phyloP scores from a whole-genome alignment of 2,797 vertebrate species.

The Hypotaenidia philippensis region DNA sequence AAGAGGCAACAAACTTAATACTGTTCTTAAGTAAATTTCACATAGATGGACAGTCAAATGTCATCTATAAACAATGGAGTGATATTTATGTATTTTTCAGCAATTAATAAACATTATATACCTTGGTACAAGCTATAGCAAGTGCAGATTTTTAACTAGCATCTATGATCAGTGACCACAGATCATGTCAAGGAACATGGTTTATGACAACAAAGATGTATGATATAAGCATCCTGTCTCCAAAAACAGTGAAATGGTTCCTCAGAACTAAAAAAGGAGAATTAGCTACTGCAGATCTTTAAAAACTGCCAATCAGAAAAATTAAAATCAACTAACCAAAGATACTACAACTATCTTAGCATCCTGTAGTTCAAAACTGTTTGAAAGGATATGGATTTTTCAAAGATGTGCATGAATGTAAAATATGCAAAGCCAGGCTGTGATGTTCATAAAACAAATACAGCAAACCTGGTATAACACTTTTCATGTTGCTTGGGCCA shows the following conservation, averaged over 20 bases:
- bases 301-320: background rate
- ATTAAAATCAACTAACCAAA: background rate
- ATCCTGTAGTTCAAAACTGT: background rate
- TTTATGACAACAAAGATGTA: background rate
- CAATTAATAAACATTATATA: background rate
- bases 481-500: background rate
- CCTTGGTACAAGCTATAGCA: background rate
- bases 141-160: background rate
- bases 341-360: background rate
- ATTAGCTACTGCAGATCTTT: background rate
- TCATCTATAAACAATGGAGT: background rate
- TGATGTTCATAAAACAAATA: background rate
- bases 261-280: background rate
- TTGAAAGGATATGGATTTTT: background rate
- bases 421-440: background rate
- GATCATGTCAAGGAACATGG: background rate
- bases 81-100: background rate
- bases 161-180: background rate
- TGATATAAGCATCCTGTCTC: background rate
- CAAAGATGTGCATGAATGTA: background rate
- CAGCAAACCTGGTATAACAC: background rate
- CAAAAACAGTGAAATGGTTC: background rate
- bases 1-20: background rate
- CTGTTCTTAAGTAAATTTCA: background rate
- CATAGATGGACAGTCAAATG: background rate